These are phyloP conservation scores for Heterodera filipjevi DNA, from an alignment of 2,888 invertebrate genomes.

Conservation along the genomic window DNA sequence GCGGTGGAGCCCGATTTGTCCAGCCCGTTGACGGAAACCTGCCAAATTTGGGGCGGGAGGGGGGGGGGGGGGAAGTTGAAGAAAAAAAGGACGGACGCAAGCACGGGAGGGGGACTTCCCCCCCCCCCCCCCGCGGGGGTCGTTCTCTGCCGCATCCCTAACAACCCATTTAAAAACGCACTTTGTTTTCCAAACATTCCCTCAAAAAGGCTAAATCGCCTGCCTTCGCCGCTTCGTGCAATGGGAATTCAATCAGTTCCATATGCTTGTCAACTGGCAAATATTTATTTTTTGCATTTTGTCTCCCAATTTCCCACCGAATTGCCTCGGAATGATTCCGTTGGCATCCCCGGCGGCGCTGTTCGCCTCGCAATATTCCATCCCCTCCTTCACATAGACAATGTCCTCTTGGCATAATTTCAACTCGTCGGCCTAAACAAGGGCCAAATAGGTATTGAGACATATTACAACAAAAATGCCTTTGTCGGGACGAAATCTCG, in stretches of 20 bases:
- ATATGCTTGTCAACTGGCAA: slow-evolving; percentile 46
- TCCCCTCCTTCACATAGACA: slow-evolving; percentile 45
- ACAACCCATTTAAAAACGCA: slow-evolving; percentile 51
- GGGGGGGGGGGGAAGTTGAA: not conserved
- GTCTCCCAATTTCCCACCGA: slow-evolving; percentile 71
- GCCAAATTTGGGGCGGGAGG: slow-evolving; percentile 14
- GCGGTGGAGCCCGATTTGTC: slow-evolving; percentile 75
- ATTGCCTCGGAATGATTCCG: not conserved
- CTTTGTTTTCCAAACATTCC: slow-evolving; percentile 72
- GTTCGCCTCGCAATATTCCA: slow-evolving; percentile 33
- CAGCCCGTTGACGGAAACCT: slow-evolving; percentile 73
- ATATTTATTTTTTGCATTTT: slow-evolving; percentile 70
- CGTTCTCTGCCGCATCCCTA: not conserved
- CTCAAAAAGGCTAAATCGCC: slow-evolving; percentile 72
- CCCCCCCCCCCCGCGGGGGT: too few species aligned
- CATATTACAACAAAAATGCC: not conserved
- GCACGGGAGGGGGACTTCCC: too few species aligned
- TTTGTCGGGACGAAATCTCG: slow-evolving; percentile 46
- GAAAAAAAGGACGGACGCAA: too few species aligned
- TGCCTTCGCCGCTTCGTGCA: slow-evolving; percentile 75
- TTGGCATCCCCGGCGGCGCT: slow-evolving; percentile 42
- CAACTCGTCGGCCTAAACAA: slow-evolving; percentile 71
- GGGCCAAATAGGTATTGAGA: not conserved
- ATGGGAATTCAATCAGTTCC: slow-evolving; percentile 72
- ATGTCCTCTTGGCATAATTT: slow-evolving; percentile 74